Percentiles rank a stretch among this genome's conserved stretches.
phyloP scores from a whole-genome alignment of 2,113 vertebrate species.

The Phocoena phocoena region DNA sequence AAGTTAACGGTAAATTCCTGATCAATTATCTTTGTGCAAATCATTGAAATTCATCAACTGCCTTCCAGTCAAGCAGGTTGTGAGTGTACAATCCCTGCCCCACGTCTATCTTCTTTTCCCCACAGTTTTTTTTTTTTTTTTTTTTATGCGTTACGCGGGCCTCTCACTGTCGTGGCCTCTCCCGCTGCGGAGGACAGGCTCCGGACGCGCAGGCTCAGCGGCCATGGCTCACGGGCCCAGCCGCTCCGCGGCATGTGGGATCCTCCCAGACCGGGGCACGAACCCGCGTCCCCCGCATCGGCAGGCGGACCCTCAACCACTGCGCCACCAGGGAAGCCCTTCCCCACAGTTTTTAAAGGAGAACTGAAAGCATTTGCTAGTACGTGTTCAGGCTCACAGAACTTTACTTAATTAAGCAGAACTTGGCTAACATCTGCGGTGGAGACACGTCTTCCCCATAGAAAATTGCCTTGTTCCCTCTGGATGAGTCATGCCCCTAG shows the following conservation, averaged over 20 bases:
- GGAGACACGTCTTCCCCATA: conserved; percentile 22
- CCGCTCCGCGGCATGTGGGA: no score
- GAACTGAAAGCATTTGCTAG: neutral
- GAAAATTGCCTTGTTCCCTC: conserved; percentile 45
- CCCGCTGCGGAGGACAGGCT: no score
- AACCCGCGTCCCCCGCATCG: no score
- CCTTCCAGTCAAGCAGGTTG: neutral
- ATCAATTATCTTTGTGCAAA: no score
- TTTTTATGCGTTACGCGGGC: no score
- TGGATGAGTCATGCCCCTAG: conserved; percentile 10
- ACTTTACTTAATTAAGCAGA: conserved; percentile 35
- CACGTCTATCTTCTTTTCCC: neutral
- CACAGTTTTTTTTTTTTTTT: neutral
- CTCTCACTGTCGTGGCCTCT: no score
- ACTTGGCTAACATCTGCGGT: conserved; percentile 36
- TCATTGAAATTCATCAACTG: neutral
- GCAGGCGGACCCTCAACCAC: no score
- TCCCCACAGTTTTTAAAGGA: neutral
- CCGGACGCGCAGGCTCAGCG: no score
- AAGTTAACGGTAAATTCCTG: neutral
- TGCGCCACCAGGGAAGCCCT: no score
- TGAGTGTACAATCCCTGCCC: accelerated
- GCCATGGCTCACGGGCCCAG: no score
- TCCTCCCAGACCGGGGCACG: no score
- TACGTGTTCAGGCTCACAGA: conserved; percentile 22